Base-by-base conservation (phyloP, 2,113 vertebrate genomes). In the Acanthochromis polyacanthus region DNA sequence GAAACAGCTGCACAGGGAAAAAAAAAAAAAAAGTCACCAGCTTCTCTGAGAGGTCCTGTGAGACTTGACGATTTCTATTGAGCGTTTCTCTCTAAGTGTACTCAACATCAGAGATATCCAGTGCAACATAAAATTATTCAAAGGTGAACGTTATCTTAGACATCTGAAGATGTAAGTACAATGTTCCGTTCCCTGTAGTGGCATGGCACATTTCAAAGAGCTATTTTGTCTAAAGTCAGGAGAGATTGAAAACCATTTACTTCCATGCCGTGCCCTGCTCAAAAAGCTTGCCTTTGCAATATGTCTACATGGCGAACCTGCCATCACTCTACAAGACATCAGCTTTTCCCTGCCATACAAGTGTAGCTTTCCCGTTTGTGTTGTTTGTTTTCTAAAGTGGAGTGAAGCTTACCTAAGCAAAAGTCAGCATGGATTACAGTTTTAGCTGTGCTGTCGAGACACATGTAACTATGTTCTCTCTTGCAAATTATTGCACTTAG, bases 301-400 rank as follows among this genome's bases (percentile, higher is more conserved):
- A 88, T 84, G 91, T 91, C 82, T 84, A 79, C 76, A 88, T 84
- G 62, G 80, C 46, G 69, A 78, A 67, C 62, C 71, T 85, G 81
- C 64, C 88, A 65, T 83, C 71, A 76, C 71, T 85, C 79, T 75
- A 52, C 51, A 69, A 70, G 86, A 80, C 86, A 78, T 88, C 76
- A 89, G 53, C 72, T 85, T 86, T 83, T 87, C 52, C 66, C 83
- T 38, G 61, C 64, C 61, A 60, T 82, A 86, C 88, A 75, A 89
- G 80, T 85, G 85, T 84, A 71, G 78, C 67, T 71, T 78, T 88
- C 75, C 59, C 87, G 88, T 91, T 87, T 74, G 73, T 83, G 65
- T 81, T 91, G 80, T 89, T 91, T 91, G 82, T 87, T 87, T 81
- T 86, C 72, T 76, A 78, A 88, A 84, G 84, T 88, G 75, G 48